Percentiles rank a stretch among this genome's conserved stretches.
Conservation (phyloP, 2,888 invertebrate species). For the Agrilus cyanescens region DNA sequence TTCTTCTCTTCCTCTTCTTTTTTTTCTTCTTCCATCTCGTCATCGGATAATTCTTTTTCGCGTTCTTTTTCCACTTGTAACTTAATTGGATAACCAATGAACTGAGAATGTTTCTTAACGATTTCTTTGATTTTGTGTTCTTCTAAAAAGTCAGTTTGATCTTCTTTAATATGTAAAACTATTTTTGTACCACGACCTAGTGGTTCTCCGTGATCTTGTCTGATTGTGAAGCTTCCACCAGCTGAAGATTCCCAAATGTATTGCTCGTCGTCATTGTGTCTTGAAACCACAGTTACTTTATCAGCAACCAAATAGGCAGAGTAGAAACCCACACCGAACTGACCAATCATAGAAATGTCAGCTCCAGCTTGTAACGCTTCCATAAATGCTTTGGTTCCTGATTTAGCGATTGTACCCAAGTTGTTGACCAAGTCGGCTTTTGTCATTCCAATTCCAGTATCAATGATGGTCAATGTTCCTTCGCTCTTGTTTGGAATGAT, state of each 20-base stretch:
- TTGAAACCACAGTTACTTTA: slow-evolving; percentile 75
- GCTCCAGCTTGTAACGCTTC: slow-evolving; percentile 94
- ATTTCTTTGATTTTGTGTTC: slow-evolving; percentile 91
- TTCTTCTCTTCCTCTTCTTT: slow-evolving; percentile 45
- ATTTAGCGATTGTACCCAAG: slow-evolving; percentile 91
- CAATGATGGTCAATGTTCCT: slow-evolving; percentile 80
- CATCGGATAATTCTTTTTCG: slow-evolving; percentile 82
- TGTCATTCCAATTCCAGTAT: slow-evolving; percentile 92
- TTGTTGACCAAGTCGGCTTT: slow-evolving; percentile 94
- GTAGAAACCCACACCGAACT: slow-evolving; percentile 97
- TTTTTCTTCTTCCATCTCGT: slow-evolving; percentile 65
- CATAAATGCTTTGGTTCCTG: slow-evolving; percentile 97
- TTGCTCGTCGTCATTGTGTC: slow-evolving; percentile 91
- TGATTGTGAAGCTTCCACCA: slow-evolving; percentile 87
- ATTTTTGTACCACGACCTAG: slow-evolving; percentile 83
- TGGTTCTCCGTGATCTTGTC: slow-evolving; percentile 55
- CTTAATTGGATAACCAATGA: slow-evolving; percentile 97
- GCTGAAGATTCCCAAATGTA: slow-evolving; percentile 93
- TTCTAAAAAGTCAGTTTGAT: slow-evolving; percentile 71
- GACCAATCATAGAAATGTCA: slow-evolving; percentile 97
- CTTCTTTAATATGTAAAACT: slow-evolving; percentile 78
- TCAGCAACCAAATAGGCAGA: slow-evolving; percentile 91
- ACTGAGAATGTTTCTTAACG: slow-evolving; percentile 70
- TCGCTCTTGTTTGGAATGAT: slow-evolving; percentile 87
- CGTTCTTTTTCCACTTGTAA: slow-evolving; percentile 84